phyloP scores from a whole-genome alignment of 2,113 vertebrate species.

The Nannospalax galili region DNA sequence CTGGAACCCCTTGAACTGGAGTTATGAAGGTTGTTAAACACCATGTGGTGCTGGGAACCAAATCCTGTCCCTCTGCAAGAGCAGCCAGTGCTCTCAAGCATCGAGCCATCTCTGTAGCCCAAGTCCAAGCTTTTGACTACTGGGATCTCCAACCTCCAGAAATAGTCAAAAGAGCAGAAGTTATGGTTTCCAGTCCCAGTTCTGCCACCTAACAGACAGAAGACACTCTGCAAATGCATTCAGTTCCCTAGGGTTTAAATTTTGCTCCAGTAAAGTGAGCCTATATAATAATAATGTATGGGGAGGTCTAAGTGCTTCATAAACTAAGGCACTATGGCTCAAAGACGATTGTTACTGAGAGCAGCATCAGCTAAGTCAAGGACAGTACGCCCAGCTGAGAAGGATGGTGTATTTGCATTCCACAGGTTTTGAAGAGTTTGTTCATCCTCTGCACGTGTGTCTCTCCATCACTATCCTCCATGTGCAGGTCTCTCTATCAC shows the following conservation, averaged over 20 bases:
- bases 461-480: background rate
- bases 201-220: constrained; percentile 16
- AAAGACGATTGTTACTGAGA: background rate
- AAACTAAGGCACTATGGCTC: background rate
- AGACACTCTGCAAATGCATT: constrained; percentile 40
- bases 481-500: background rate
- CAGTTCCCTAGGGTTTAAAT: constrained; percentile 63
- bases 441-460: background rate
- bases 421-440: background rate
- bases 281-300: constrained; percentile 42
- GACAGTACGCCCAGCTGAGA: background rate
- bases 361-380: constrained; percentile 5
- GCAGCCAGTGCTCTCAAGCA: no score
- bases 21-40: no score
- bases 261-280: constrained; percentile 53
- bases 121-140: background rate
- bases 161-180: constrained; percentile 39
- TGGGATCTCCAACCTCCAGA: background rate
- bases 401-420: background rate
- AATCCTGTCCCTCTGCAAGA: no score
- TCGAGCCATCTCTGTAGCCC: no score
- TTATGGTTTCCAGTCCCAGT: background rate
- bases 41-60: no score
- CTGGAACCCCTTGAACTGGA: no score
- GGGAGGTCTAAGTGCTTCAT: constrained; percentile 34